Evolutionary conservation across 2,888 invertebrate species (phyloP), one percentile per base, ranked within the genome.

Genomic region (Zhuqinia jingwanae): DNA sequence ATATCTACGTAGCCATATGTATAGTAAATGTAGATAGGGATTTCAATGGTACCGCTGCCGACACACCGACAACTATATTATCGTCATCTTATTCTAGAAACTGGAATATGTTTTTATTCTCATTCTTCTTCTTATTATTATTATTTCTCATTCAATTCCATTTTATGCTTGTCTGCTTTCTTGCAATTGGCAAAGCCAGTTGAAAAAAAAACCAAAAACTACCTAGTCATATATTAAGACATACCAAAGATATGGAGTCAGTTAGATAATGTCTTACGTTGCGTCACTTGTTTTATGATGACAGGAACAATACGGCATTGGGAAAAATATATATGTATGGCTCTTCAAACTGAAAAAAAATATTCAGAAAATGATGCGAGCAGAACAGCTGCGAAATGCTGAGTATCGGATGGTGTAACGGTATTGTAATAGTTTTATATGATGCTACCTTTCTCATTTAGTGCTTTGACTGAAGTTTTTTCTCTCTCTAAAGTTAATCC

Each of bases 121-220:
- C 36, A 17, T 60, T 60, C 25, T 60, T 30, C 15, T 63, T 60
- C 8, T 60, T 25, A 65, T 13, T 30, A 63, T 63, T 65, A 63
- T 63, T 47, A 47, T 15, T 47, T 70, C 25, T 50, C 70, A 47
- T 70, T 70, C 25, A 15, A 70, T 70, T 68, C 45, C 47, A 70
- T 70, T 47, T 70, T 47, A 47, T 25, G 70, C 25, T n/a, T 47
- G 13, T 42, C 13, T 42, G 47, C 70, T 50, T 50, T 5, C n/a
- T 13, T 25, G n/a, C n/a, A 36, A 36, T 36, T 36, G 36, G 36
- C 36, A 36, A 22, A 65, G 17, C 22, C 47, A 70, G 70, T 22
- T 15, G 20, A 20, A 25, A 22, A 58, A 58, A 58, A 58, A 58
- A 70, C 5, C n/a, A n/a, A 50, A 36, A 36, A 36, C 36, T 36